These are phyloP conservation scores for Tachina fera DNA, from an alignment of 2,888 invertebrate genomes.

Conservation along the genomic window DNA sequence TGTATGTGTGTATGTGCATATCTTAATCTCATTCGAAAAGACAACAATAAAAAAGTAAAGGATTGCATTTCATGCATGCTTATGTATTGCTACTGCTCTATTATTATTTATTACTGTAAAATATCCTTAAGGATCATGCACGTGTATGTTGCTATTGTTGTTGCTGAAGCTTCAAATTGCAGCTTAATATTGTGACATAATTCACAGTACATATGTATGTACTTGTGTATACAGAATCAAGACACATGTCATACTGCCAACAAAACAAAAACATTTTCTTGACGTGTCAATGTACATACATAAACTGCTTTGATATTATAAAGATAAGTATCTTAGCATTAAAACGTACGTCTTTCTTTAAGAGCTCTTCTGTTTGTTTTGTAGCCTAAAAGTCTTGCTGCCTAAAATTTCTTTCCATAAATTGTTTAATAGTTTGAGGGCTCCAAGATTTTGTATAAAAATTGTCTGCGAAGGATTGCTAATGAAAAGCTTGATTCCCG, in stretches of 20 bases:
- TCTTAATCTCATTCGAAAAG: constrained; percentile 60
- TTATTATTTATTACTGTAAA: constrained; percentile 42
- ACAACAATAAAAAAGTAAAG: constrained; percentile 34
- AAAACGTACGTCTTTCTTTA: too few species aligned
- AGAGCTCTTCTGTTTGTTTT: too few species aligned
- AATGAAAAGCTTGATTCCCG: too few species aligned
- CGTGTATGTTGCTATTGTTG: constrained; percentile 39
- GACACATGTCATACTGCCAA: not conserved
- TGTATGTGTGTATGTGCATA: not conserved
- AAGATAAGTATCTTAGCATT: too few species aligned
- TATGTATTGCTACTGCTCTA: not conserved
- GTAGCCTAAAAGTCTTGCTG: too few species aligned
- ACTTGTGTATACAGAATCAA: not conserved
- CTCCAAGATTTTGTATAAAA: too few species aligned
- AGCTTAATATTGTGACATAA: constrained; percentile 35
- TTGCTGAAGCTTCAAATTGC: constrained; percentile 23
- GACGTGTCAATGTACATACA: not conserved
- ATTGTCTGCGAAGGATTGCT: too few species aligned
- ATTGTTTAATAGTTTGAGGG: too few species aligned
- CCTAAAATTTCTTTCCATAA: too few species aligned
- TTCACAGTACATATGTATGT: not conserved
- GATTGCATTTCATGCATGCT: constrained; percentile 2
- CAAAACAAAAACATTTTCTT: not conserved
- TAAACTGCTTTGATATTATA: not conserved
- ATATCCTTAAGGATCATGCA: constrained; percentile 57